These are phyloP conservation scores for Hippocampus guttulatus DNA, from an alignment of 2,113 vertebrate genomes.

Conservation along the genomic window DNA sequence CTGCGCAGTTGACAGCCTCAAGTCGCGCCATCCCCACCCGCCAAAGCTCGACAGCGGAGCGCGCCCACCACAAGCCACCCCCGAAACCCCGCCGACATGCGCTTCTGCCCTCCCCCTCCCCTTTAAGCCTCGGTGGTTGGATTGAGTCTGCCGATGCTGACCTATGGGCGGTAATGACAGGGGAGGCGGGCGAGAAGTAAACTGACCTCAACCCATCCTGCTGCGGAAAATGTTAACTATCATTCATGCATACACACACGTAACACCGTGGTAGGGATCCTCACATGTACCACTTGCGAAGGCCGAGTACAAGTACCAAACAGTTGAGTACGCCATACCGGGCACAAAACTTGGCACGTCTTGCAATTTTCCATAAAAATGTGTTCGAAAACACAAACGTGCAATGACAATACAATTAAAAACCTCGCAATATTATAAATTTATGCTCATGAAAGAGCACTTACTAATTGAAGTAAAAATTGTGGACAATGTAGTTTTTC, in stretches of 20 bases:
- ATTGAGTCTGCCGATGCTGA: conserved; percentile 53
- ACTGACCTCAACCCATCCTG: conserved; percentile 57
- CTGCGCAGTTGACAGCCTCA: conserved; percentile 1
- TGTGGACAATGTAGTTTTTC: too few species aligned
- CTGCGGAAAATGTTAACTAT: conserved; percentile 68
- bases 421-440: too few species aligned
- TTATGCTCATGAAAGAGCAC: too few species aligned
- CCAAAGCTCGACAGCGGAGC: conserved; percentile 38
- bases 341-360: too few species aligned
- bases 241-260: conserved; percentile 29
- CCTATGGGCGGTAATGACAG: conserved; percentile 60
- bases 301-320: not conserved
- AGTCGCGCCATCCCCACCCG: not conserved
- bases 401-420: too few species aligned
- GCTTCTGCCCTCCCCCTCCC: not conserved
- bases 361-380: too few species aligned
- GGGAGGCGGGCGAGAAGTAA: conserved; percentile 52
- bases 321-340: too few species aligned
- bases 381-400: too few species aligned
- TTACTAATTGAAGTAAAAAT: too few species aligned
- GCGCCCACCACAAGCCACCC: conserved; percentile 11
- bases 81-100: too few species aligned
- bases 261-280: not conserved
- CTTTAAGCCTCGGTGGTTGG: conserved; percentile 32
- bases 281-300: not conserved